Evolutionary conservation across 2,113 vertebrate genomes (phyloP).

Genomic region (Salvelinus fontinalis): DNA sequence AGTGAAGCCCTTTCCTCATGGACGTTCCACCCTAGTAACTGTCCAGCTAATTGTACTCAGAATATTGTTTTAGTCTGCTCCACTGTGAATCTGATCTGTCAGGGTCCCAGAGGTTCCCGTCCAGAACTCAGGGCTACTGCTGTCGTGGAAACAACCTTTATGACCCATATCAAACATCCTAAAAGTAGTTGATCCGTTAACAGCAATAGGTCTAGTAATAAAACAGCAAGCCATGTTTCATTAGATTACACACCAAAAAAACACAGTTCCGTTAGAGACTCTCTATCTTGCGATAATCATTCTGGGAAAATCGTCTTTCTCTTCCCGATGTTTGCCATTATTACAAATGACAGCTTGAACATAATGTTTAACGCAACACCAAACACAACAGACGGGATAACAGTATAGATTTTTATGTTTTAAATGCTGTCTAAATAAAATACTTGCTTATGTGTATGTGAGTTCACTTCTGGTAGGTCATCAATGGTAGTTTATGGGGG

Average conservation of each 20-base stretch:
- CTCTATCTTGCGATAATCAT: not conserved
- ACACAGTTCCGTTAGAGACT: not conserved
- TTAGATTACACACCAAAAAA: conserved; percentile 17
- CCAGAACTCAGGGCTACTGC: conserved; percentile 25
- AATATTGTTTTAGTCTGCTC: conserved; percentile 31
- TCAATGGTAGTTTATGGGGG: no score
- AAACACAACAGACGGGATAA: conserved; percentile 14
- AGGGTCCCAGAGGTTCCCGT: conserved; percentile 37
- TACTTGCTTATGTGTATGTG: no score
- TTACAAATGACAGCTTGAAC: not conserved
- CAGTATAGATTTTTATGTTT: not conserved
- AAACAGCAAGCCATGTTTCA: conserved; percentile 41
- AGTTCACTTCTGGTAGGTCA: no score
- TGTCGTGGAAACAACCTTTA: conserved; percentile 32
- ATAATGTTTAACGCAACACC: conserved; percentile 9
- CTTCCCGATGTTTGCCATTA: conserved; percentile 9
- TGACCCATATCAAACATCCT: conserved; percentile 36
- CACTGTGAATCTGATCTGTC: conserved; percentile 46
- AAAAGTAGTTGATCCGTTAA: conserved; percentile 32
- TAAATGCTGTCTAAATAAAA: not conserved
- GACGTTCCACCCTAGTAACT: not conserved
- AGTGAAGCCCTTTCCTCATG: conserved; percentile 1
- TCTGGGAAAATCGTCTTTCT: not conserved
- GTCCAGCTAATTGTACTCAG: not conserved
- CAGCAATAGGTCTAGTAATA: conserved; percentile 55